Percentiles rank a stretch among this genome's conserved stretches.
These are phyloP conservation scores for Cottus gobio DNA, from an alignment of 2,113 vertebrate species.

Conservation along the genomic window DNA sequence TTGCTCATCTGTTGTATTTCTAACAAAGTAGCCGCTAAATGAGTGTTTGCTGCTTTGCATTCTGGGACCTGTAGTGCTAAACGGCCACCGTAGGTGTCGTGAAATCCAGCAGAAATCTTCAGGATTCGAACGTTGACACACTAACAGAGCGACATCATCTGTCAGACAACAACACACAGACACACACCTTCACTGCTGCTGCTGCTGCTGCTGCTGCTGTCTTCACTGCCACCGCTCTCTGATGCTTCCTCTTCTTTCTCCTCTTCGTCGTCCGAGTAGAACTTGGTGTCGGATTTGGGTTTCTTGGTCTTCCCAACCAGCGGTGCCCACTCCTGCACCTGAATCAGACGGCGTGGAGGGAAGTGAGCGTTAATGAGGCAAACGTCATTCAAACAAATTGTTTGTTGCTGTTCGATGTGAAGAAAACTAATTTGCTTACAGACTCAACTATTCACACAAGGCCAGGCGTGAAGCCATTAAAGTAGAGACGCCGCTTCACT, in stretches of 20 bases:
- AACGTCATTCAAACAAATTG: not conserved
- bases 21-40: not conserved
- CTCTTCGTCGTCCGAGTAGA: conserved; percentile 92
- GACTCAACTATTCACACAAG: not conserved
- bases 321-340: conserved; percentile 88
- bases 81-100: not conserved
- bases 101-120: not conserved
- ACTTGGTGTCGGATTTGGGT: conserved; percentile 86
- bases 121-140: not conserved
- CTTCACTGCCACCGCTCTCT: conserved; percentile 70
- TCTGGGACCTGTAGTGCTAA: not conserved
- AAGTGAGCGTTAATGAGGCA: not conserved
- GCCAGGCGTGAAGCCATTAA: not conserved
- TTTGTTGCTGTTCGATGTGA: not conserved
- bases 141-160: not conserved
- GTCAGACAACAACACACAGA: not conserved
- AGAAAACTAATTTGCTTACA: not conserved
- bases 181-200: conserved; percentile 73
- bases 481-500: not conserved
- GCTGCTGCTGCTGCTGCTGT: conserved; percentile 76
- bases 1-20: not conserved
- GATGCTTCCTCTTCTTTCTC: conserved; percentile 83
- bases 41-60: not conserved
- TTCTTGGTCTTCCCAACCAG: conserved; percentile 84
- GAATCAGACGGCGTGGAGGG: not conserved